phyloP scores from a whole-genome alignment of 2,888 invertebrate genomes.

The Ceraclea dissimilis region DNA sequence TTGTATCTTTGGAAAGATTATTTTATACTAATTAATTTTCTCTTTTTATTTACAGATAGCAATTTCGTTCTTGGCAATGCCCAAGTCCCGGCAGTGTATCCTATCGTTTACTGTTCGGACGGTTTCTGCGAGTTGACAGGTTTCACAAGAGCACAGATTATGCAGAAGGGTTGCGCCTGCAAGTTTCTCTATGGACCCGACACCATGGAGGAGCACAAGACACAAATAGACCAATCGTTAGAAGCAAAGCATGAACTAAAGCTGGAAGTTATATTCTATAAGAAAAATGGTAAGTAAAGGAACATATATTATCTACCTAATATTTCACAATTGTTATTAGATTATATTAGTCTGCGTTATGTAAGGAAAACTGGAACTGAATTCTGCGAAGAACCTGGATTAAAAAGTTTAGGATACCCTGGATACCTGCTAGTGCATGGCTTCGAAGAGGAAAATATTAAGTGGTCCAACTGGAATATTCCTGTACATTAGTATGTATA shows the following conservation, averaged over 20 bases:
- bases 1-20: too few species aligned
- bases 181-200: slow-evolving; percentile 90
- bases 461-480: too few species aligned
- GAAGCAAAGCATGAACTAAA: slow-evolving; percentile 88
- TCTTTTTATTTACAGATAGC: slow-evolving; percentile 61
- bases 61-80: slow-evolving; percentile 95
- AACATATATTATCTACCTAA: background rate
- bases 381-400: too few species aligned
- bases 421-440: too few species aligned
- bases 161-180: slow-evolving; percentile 95
- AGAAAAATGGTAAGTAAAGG: slow-evolving; percentile 79
- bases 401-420: too few species aligned
- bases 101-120: slow-evolving; percentile 94
- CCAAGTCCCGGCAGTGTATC: slow-evolving; percentile 79
- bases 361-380: too few species aligned
- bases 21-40: too few species aligned
- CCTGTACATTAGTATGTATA: too few species aligned
- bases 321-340: too few species aligned
- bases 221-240: slow-evolving; percentile 82
- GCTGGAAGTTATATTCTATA: slow-evolving; percentile 89
- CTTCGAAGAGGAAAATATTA: too few species aligned
- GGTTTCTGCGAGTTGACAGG: slow-evolving; percentile 95
- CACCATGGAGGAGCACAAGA: slow-evolving; percentile 80
- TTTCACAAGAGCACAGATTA: slow-evolving; percentile 88
- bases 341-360: too few species aligned